phyloP scores from a whole-genome alignment of 2,797 vertebrate genomes.

The Neosilurus mollespiculum region DNA sequence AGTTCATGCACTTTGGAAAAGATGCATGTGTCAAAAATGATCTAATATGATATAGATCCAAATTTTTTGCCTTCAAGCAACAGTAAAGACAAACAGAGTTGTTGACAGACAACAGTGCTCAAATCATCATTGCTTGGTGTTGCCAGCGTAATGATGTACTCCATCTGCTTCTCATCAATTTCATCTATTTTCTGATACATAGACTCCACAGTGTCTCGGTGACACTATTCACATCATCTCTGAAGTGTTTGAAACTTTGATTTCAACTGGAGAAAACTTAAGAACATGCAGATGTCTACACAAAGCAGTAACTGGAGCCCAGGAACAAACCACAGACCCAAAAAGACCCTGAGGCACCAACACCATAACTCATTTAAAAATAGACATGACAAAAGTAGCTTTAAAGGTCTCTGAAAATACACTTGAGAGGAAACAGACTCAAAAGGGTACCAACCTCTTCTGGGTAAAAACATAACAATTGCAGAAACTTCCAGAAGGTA shows the following conservation, averaged over 20 bases:
- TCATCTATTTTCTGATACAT: slow-evolving; percentile 2
- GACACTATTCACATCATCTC: slow-evolving; percentile 18
- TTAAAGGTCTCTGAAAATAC: neutral
- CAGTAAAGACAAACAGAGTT: neutral
- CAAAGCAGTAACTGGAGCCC: neutral
- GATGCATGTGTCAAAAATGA: neutral
- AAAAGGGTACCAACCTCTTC: neutral
- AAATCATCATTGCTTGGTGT: neutral
- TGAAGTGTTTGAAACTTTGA: slow-evolving; percentile 10
- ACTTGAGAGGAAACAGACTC: neutral
- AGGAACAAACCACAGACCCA: slow-evolving; percentile 11
- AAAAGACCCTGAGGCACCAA: neutral
- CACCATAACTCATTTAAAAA: neutral
- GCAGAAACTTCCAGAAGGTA: neutral
- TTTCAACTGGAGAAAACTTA: slow-evolving; percentile 13
- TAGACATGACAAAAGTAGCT: neutral
- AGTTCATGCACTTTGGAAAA: neutral
- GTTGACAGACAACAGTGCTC: slow-evolving; percentile 14
- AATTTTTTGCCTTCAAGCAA: neutral
- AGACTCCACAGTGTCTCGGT: slow-evolving; percentile 18
- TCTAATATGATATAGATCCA: neutral
- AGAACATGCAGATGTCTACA: slow-evolving; percentile 21
- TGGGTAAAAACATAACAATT: neutral
- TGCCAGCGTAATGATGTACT: slow-evolving; percentile 2
- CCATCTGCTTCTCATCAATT: slow-evolving; percentile 11